Base-by-base conservation (phyloP, 2,797 vertebrate genomes). In the Mus caroli region DNA sequence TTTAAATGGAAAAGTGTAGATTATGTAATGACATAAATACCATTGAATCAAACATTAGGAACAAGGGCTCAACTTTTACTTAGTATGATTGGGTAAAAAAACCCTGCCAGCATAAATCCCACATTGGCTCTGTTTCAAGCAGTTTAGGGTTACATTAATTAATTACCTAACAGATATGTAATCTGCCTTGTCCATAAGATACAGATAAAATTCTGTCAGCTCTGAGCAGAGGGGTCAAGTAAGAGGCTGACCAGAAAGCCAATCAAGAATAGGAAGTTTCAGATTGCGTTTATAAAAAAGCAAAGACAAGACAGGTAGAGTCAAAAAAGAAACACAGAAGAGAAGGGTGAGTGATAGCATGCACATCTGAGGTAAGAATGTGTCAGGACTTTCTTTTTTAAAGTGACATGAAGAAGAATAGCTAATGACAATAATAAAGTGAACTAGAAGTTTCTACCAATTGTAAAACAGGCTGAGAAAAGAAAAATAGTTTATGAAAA, bases 401-500 rank as follows among this genome's bases (percentile, higher is more conserved):
- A 87, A 13, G 40, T 85, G 22, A 26, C 40, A 62, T 67, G 28
- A 92, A 69, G 40, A 83, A 95, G 10, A 87, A 50, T 9, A 91
- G 46, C 40, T 37, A 43, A 79, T 67, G 37, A 80, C 26, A 92
- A 58, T 28, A 89, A 15, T 24, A 89, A 77, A 82, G 1, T 77
- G 24, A 83, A 64, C 50, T 71, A 9, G 7, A 94, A 73, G 67
- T 13, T 69, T 75, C 31, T 19, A 91, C 89, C 5, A 91, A 93
- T 37, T 84, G 62, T 91, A 94, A 96, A 91, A 43, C 7, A 60
- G 28, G 20, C 12, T 58, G 40, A 92, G 43, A 91, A 90, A 83
- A 94, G 58, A 94, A 92, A 54, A 91, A 90, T 78, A 93, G 92
- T 85, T 88, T 94, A 95, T 92, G 3, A 8, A 93, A 40, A 43